Evolutionary conservation across 37 sponge, comb jelly and placozoan species (phyloP).

Genomic region (Theonella swinhoei): DNA sequence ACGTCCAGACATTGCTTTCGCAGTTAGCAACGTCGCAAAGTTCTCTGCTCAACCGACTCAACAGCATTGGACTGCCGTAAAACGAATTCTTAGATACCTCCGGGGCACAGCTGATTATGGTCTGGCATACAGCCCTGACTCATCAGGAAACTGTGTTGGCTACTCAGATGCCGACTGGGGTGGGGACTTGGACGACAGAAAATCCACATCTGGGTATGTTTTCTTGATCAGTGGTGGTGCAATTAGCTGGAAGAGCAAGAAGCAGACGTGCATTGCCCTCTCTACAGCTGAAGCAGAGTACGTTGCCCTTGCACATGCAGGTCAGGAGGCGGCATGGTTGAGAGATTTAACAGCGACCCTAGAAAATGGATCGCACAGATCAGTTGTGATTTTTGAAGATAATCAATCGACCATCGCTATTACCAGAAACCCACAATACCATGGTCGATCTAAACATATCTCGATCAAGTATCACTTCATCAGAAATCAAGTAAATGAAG

Average conservation of each 20-base stretch:
- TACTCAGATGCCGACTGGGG: slow-evolving; percentile 69
- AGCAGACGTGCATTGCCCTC: slow-evolving; percentile 34
- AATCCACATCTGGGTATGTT: too few relatives aligned
- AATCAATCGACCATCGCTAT: slow-evolving; percentile 62
- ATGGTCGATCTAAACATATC: slow-evolving; percentile 54
- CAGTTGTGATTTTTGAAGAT: slow-evolving; percentile 57
- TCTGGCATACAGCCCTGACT: too few relatives aligned
- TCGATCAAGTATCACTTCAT: slow-evolving; percentile 46
- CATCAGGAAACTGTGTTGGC: slow-evolving; percentile 37
- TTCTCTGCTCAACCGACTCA: slow-evolving; percentile 34
- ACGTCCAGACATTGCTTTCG: too few relatives aligned
- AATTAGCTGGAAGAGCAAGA: slow-evolving; percentile 48
- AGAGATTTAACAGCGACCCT: too few relatives aligned
- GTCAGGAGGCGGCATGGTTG: too few relatives aligned
- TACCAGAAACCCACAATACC: slow-evolving; percentile 65
- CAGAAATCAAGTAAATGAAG: too few relatives aligned
- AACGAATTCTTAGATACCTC: slow-evolving; percentile 43
- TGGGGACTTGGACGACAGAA: slow-evolving; percentile 35
- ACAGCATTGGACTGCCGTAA: slow-evolving; percentile 46
- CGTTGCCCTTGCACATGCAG: slow-evolving; percentile 1
- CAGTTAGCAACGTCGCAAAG: slow-evolving; percentile 29
- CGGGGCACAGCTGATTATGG: slow-evolving; percentile 36
- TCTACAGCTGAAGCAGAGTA: slow-evolving; percentile 23
- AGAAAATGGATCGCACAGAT: neutral
- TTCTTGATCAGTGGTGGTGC: too few relatives aligned